These are phyloP conservation scores for Leptinotarsa defecta DNA, from an alignment of 1,140 invertebrate species.

Conservation along the genomic window DNA sequence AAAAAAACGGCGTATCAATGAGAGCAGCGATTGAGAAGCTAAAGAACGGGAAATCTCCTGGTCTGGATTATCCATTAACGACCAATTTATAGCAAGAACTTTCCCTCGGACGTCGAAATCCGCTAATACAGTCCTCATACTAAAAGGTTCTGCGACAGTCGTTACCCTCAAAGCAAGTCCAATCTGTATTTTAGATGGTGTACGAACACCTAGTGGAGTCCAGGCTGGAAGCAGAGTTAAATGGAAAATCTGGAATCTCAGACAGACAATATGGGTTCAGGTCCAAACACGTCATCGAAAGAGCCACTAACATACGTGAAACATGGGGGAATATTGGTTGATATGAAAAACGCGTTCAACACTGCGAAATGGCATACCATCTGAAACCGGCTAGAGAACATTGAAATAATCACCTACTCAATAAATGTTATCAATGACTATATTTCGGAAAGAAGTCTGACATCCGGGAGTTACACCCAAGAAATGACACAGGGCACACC, in stretches of 20 bases:
- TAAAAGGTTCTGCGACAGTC: slow-evolving; percentile 18
- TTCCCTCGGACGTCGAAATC: slow-evolving; percentile 29
- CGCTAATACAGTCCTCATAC: slow-evolving; percentile 32
- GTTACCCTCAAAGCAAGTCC: slow-evolving; percentile 34
- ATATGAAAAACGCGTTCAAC: no score
- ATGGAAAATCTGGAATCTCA: slow-evolving; percentile 27
- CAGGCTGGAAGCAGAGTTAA: slow-evolving; percentile 27
- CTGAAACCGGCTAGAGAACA: background rate
- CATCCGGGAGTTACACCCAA: no score
- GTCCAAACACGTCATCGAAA: background rate
- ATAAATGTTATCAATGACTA: background rate
- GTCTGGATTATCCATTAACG: slow-evolving; percentile 26
- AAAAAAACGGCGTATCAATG: no score
- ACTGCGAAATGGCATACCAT: background rate
- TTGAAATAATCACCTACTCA: background rate
- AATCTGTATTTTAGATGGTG: slow-evolving; percentile 38
- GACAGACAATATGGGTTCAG: slow-evolving; percentile 40
- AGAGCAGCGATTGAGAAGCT: slow-evolving; percentile 16
- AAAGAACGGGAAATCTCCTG: slow-evolving; percentile 40
- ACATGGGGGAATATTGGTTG: background rate
- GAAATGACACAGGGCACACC: no score
- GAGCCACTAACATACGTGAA: no score
- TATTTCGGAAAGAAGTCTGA: no score
- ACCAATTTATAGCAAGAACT: background rate
- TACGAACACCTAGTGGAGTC: slow-evolving; percentile 33